These are phyloP conservation scores for Actinostola sp. DNA, from an alignment of 92 coral and sea anemone genomes.

Conservation along the genomic window DNA sequence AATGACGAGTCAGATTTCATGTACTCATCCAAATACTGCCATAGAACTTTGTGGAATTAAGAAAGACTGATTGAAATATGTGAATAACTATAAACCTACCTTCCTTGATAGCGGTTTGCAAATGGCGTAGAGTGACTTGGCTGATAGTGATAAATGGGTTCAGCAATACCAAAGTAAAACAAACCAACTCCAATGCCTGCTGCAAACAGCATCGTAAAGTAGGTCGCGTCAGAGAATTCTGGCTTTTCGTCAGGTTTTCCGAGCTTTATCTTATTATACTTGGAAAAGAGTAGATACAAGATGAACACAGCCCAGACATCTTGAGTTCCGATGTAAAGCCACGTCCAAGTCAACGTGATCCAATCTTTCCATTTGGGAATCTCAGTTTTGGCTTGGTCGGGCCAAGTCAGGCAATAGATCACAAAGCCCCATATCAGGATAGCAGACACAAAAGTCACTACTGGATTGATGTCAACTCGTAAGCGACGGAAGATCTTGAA, in stretches of 20 bases:
- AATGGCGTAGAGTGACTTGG: conserved; percentile 49
- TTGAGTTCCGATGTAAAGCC: conserved; percentile 90
- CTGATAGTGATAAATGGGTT: conserved; percentile 76
- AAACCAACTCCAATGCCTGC: conserved; percentile 91
- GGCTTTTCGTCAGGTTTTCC: conserved; percentile 88
- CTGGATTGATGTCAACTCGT: conserved; percentile 65
- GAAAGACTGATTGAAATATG: too few species aligned
- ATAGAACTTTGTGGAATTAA: too few species aligned
- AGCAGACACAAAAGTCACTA: conserved; percentile 73
- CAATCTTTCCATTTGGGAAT: conserved; percentile 65
- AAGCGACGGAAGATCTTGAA: conserved; percentile 20
- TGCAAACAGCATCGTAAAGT: conserved; percentile 93
- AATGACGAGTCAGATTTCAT: too few species aligned
- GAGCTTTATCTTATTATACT: conserved; percentile 75
- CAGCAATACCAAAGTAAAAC: conserved; percentile 89
- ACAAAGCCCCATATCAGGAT: conserved; percentile 83
- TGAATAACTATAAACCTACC: conserved; percentile 33
- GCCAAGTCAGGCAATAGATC: conserved; percentile 66
- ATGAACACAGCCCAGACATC: conserved; percentile 89
- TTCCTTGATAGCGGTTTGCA: conserved; percentile 76
- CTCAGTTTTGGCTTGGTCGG: conserved; percentile 67
- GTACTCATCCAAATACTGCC: too few species aligned
- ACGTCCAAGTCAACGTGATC: conserved; percentile 83
- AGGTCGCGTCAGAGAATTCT: conserved; percentile 80
- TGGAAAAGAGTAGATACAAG: conserved; percentile 80